Evolutionary conservation across 2,113 vertebrate genomes (phyloP), one percentile per base, ranked within the genome.

Genomic region (Limanda limanda): DNA sequence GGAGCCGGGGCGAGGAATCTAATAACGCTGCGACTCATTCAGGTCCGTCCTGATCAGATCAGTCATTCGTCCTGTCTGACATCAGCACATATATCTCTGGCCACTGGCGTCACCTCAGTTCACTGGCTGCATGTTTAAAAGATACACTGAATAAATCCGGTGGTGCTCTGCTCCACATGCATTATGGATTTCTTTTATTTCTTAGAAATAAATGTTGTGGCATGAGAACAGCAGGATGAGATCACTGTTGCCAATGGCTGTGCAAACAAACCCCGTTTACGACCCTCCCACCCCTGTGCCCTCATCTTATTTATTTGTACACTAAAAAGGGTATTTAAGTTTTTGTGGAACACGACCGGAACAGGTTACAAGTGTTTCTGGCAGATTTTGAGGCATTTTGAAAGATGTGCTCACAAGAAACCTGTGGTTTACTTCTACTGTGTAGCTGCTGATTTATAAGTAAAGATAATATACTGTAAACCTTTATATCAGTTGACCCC

Each of bases 181-280:
- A 67, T 80, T 64, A 55, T 21, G 35, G 40, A 1, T 18, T 51
- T 18, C 17, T 18, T 51, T 18, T 51, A 14, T 48, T 31, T 0
- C 40, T 77, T 55, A 40, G 21, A 52, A 70, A 77, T 81, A 76
- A 74, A 73, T 80, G 47, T 60, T 51, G 20, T 27, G 55, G 35
- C 10, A 62, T 11, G 55, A 79, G 67, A 65, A 60, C 58, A 86
- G 68, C 59, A 70, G 55, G 74, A 74, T 78, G 71, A 79, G 62
- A 72, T 80, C 62, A 86, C 51, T 55, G 59, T 24, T 81, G 74
- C 69, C 25, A 71, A 57, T 12, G 62, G 58, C 71, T 81, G 17
- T 40, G 59, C 25, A 74, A 65, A 81, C 56, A 31, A 47, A 59
- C 57, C 57, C 61, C 31, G 13, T 54, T 74, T 72, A 27, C 27